Evolutionary conservation across 2,113 vertebrate genomes (phyloP).

Genomic region (Trematomus loennbergii): DNA sequence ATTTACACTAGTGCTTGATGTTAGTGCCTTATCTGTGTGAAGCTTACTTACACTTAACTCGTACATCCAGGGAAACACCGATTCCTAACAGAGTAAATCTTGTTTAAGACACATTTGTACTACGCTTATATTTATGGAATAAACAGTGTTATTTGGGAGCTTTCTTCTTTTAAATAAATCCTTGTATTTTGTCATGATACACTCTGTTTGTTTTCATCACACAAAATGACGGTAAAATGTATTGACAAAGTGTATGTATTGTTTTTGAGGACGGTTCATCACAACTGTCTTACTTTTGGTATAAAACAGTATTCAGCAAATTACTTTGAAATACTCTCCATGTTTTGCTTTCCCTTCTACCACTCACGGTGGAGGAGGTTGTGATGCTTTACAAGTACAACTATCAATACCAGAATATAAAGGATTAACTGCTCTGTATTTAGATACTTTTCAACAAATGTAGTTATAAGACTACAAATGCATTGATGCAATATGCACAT

Average conservation of each 20-base stretch:
- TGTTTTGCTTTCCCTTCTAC: not conserved
- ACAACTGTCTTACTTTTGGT: not conserved
- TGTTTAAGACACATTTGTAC: slow-evolving; percentile 44
- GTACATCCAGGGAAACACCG: slow-evolving; percentile 43
- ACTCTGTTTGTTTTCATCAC: slow-evolving; percentile 1
- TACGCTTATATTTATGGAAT: slow-evolving; percentile 73
- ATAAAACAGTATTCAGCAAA: no score
- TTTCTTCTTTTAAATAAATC: slow-evolving; percentile 74
- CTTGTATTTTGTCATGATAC: slow-evolving; percentile 73
- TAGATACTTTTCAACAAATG: not conserved
- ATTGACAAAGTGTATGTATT: not conserved
- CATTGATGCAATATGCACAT: no score
- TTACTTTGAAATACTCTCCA: no score
- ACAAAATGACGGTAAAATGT: no score
- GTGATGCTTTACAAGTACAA: not conserved
- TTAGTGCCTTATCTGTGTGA: slow-evolving; percentile 67
- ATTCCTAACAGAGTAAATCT: slow-evolving; percentile 36
- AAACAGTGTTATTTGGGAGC: slow-evolving; percentile 77
- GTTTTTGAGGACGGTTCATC: not conserved
- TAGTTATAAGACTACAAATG: no score
- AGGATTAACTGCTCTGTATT: not conserved
- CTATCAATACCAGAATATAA: not conserved
- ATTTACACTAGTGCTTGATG: slow-evolving; percentile 40
- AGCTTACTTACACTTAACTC: slow-evolving; percentile 8
- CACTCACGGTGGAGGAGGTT: no score